phyloP scores from a whole-genome alignment of 2,113 vertebrate species.

The Sinosuthora webbiana region DNA sequence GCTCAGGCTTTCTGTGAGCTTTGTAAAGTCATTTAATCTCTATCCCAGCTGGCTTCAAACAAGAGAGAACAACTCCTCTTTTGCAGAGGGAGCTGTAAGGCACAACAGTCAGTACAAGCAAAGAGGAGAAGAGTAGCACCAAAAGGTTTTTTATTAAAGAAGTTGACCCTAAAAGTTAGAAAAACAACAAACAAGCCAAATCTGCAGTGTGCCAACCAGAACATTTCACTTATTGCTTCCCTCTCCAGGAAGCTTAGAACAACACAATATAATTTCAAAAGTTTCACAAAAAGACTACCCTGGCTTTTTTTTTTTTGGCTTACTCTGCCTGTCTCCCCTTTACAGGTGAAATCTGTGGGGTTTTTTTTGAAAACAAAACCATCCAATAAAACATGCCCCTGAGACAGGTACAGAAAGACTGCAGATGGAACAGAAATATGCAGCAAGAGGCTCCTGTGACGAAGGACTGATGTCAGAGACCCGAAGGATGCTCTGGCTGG shows the following conservation, averaged over 20 bases:
- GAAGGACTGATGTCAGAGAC: not conserved
- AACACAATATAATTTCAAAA: not conserved
- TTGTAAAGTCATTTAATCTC: not conserved
- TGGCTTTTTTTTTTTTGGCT: not conserved
- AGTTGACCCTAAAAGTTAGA: not conserved
- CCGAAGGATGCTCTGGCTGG: not conserved
- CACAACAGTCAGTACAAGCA: not conserved
- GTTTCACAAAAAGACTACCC: not conserved
- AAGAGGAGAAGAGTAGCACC: not conserved
- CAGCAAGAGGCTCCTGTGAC: not conserved
- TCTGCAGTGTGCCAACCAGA: not conserved
- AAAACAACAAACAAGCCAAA: not conserved
- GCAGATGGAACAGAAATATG: not conserved
- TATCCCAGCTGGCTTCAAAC: not conserved
- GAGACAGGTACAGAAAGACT: not conserved
- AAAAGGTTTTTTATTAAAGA: not conserved
- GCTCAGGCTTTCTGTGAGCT: not conserved
- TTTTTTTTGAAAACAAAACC: not conserved
- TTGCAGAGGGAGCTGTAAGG: not conserved
- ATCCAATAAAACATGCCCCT: not conserved
- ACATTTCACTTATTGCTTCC: not conserved
- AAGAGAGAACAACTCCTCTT: not conserved
- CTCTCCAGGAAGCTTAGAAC: not conserved
- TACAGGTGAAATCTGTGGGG: not conserved
- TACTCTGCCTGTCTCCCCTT: not conserved